Conservation (phyloP, 2,797 vertebrate genomes). For the Coregonus sp. region DNA sequence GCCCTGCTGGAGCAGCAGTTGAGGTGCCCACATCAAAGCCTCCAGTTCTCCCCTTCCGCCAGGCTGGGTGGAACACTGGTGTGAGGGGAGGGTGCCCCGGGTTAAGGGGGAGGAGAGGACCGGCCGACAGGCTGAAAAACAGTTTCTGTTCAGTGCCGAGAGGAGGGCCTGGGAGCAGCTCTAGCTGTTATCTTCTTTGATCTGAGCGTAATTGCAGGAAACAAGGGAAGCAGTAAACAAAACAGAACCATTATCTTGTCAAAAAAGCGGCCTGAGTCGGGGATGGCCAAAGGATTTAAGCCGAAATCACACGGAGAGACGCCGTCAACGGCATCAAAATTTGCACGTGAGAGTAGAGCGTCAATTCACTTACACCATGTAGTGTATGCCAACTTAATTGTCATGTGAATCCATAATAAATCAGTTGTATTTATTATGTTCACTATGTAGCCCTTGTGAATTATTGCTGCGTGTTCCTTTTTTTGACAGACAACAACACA, state of each 20-base stretch:
- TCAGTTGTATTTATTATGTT: no score
- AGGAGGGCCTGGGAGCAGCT: constrained; percentile 15
- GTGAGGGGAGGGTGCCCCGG: no score
- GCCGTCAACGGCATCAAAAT: no score
- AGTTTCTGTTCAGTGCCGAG: constrained; percentile 1
- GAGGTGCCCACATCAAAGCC: not conserved
- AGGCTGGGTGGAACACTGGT: not conserved
- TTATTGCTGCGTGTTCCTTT: no score
- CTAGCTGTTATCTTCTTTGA: constrained; percentile 60
- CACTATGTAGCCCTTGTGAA: no score
- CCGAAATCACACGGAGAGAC: not conserved
- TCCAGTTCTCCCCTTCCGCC: not conserved
- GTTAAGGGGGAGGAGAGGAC: not conserved
- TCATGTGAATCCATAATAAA: no score
- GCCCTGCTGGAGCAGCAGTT: not conserved
- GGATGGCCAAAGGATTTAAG: not conserved
- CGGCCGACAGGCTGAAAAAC: not conserved
- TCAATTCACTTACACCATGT: no score
- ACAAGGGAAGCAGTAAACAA: constrained; percentile 17
- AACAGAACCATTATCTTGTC: not conserved
- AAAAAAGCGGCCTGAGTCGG: not conserved
- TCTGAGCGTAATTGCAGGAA: constrained; percentile 68
- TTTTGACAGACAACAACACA: no score
- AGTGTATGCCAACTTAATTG: no score
- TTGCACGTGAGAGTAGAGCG: no score